Evolutionary conservation across 1,140 invertebrate genomes (phyloP).

Genomic region (Heliconius nattereri): DNA sequence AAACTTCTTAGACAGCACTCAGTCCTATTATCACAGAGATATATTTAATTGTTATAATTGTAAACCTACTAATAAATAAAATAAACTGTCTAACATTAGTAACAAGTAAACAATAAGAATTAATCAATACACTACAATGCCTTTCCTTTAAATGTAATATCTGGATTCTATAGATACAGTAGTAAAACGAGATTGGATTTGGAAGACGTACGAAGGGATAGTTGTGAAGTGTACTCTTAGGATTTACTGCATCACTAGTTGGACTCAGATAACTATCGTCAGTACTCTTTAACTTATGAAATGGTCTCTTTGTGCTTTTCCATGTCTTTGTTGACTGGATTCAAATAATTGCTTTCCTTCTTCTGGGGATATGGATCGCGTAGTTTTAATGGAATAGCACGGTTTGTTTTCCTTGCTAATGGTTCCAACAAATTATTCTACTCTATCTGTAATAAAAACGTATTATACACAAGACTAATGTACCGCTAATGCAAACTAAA

Average conservation of each 20-base stretch:
- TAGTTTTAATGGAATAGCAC: conserved; percentile 70
- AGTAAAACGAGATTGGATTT: conserved; percentile 47
- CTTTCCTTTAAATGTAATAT: not conserved
- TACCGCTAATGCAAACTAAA: not conserved
- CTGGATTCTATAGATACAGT: conserved; percentile 17
- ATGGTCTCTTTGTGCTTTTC: conserved; percentile 71
- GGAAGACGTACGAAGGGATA: conserved; percentile 61
- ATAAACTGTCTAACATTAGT: not conserved
- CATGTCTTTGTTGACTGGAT: conserved; percentile 71
- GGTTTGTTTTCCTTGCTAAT: conserved; percentile 74
- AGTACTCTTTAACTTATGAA: conserved; percentile 73
- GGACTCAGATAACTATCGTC: conserved; percentile 71
- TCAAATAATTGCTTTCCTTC: conserved; percentile 72
- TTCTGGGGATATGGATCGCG: conserved; percentile 64
- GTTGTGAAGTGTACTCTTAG: conserved; percentile 66
- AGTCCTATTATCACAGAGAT: not conserved
- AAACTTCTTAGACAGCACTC: no score
- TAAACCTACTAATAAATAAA: not conserved
- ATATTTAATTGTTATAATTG: not conserved
- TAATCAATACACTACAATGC: not conserved
- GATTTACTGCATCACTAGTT: conserved; percentile 77
- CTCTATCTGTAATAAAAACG: conserved; percentile 59
- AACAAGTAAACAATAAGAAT: not conserved
- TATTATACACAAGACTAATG: conserved; percentile 21
- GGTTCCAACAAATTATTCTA: conserved; percentile 54